Base-by-base conservation (phyloP, 2,797 vertebrate genomes). In the Pyrocephalus nanus region DNA sequence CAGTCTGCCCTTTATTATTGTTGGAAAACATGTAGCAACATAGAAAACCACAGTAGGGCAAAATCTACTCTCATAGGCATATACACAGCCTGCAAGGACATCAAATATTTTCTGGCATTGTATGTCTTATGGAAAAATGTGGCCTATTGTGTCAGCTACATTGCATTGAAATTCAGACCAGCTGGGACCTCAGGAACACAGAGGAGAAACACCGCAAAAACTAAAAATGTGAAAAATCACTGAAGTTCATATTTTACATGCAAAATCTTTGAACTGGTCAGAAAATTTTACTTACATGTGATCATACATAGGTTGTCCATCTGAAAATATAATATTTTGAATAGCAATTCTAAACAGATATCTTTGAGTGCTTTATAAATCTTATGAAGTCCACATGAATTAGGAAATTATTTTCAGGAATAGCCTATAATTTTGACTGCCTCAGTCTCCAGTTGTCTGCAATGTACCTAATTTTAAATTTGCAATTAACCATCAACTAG, bases 221-320 rank as follows among this genome's bases (percentile, higher is more conserved):
- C 84, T 93, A 43, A 89, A 90, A 88, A 86, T 81, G 66, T 32
- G 22, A 88, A 94, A 93, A 84, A 77, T 93, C 88, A 73, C 16
- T 73, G 34, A 64, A 94, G 53, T 94, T 96, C 75, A 32, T 74
- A 90, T 93, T 95, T 92, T 81, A 88, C 48, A 89, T 83, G 34
- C 72, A 66, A 11, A 90, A 27, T 30, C 66, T 96, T 96, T 94
- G 80, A 90, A 89, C 47, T 72, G 64, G 66, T 95, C 76, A 93
- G 93, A 96, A 91, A 61, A 48, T 62, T 87, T 95, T 88, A 88
- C 66, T 94, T 89, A 72, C 25, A 58, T 69, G 69, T 47, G n/a
- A 62, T 83, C 73, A 93, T 69, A 72, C 29, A 73, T 40, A 70
- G 38, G 47, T 60, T 83, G 86, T 77, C 71, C 34, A 29, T 71